phyloP scores from a whole-genome alignment of 1,140 invertebrate species.

The Camponotus pennsylvanicus region DNA sequence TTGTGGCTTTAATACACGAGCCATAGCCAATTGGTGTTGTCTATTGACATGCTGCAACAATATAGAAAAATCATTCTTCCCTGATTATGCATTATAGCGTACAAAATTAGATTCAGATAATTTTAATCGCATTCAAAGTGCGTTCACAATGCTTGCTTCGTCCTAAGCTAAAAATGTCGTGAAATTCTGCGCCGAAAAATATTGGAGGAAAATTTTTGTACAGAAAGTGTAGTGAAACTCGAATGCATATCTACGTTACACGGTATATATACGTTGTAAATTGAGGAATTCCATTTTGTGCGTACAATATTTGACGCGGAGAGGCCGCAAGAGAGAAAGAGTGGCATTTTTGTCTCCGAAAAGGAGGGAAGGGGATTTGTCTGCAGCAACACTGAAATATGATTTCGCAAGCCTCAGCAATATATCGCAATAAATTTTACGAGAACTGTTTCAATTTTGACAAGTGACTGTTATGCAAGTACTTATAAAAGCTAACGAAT shows the following conservation, averaged over 20 bases:
- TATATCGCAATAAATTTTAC: constrained; percentile 40
- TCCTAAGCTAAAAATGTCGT: neutral
- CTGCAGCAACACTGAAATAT: constrained; percentile 7
- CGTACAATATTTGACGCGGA: constrained; percentile 36
- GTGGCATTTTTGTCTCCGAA: constrained; percentile 42
- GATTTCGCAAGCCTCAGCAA: constrained; percentile 36
- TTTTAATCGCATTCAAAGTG: neutral
- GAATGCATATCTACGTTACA: constrained; percentile 26
- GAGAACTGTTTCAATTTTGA: constrained; percentile 33
- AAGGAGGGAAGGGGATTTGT: too few species aligned
- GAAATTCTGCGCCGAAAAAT: too few species aligned
- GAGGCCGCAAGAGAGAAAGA: constrained; percentile 32
- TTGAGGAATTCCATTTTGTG: constrained; percentile 58
- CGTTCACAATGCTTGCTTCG: neutral
- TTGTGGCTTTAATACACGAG: constrained; percentile 75
- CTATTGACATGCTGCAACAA: constrained; percentile 79
- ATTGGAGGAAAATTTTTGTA: neutral
- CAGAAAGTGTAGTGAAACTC: constrained; percentile 19
- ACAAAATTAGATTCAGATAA: neutral
- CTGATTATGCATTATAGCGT: neutral
- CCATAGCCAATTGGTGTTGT: constrained; percentile 78
- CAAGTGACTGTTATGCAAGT: constrained; percentile 24
- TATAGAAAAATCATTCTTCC: constrained; percentile 16
- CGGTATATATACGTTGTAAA: constrained; percentile 28
- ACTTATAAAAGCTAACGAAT: constrained; percentile 2